phyloP scores from a whole-genome alignment of 2,113 vertebrate genomes.

The Nestor notabilis region DNA sequence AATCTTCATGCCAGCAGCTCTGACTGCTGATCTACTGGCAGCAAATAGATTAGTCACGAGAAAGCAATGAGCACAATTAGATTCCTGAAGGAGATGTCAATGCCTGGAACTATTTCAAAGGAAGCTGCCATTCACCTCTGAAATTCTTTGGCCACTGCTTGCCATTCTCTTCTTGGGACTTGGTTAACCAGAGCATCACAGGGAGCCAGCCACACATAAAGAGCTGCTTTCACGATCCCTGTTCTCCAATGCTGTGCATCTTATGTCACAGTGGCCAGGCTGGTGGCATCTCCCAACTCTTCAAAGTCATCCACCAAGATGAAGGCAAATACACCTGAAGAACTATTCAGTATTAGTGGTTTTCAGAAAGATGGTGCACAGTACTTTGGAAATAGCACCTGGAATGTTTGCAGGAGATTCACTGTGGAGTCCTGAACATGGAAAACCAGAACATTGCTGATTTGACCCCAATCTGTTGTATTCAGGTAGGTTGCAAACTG shows the following conservation, averaged over 20 bases:
- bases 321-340: neutral
- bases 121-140: neutral
- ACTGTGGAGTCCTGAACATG: neutral
- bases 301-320: neutral
- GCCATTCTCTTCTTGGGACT: neutral
- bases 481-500: neutral
- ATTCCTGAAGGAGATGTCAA: neutral
- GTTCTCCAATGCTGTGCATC: neutral
- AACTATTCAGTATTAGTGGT: neutral
- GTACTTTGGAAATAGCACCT: neutral
- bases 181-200: neutral
- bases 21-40: neutral
- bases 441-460: fast-evolving
- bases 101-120: neutral
- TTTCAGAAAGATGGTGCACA: neutral
- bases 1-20: neutral
- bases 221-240: neutral
- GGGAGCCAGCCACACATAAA: neutral
- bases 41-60: neutral
- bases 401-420: neutral
- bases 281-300: neutral
- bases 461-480: neutral
- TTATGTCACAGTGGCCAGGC: neutral
- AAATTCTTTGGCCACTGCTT: neutral
- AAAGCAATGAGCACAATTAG: neutral